phyloP scores from a whole-genome alignment of 2,113 vertebrate species.

The Podocnemis expansa region DNA sequence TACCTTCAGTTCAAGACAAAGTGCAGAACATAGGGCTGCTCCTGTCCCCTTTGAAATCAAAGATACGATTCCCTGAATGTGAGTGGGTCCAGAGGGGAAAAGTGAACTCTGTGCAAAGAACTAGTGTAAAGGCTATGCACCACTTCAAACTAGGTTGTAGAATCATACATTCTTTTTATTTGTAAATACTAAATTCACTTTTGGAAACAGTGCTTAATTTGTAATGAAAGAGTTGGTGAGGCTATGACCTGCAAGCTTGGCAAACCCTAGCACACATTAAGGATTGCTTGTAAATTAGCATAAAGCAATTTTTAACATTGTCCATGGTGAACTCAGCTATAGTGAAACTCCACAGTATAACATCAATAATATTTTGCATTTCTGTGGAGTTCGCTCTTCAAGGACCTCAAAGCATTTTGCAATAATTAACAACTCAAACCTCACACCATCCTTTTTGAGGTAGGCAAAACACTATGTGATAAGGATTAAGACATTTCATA shows the following conservation, averaged over 20 bases:
- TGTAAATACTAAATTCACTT: background rate
- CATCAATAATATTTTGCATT: background rate
- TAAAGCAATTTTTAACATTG: background rate
- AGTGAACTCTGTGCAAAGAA: background rate
- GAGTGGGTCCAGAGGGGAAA: background rate
- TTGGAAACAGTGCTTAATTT: background rate
- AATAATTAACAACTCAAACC: background rate
- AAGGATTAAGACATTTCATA: background rate
- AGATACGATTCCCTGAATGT: background rate
- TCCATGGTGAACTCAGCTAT: background rate
- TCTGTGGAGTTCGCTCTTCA: rapidly evolving
- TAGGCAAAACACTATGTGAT: background rate
- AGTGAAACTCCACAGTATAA: background rate
- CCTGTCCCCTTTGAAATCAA: background rate
- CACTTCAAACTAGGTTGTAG: no score
- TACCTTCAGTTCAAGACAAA: background rate
- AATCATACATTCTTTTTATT: background rate
- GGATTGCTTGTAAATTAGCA: background rate
- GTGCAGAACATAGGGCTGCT: background rate
- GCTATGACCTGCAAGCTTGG: no score
- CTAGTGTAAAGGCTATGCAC: background rate
- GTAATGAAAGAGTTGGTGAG: no score
- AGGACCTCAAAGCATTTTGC: background rate
- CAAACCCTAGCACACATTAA: no score
- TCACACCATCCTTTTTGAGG: background rate